Evolutionary conservation across 2,888 invertebrate species (phyloP).

Genomic region (Lasioglossum marginatum): DNA sequence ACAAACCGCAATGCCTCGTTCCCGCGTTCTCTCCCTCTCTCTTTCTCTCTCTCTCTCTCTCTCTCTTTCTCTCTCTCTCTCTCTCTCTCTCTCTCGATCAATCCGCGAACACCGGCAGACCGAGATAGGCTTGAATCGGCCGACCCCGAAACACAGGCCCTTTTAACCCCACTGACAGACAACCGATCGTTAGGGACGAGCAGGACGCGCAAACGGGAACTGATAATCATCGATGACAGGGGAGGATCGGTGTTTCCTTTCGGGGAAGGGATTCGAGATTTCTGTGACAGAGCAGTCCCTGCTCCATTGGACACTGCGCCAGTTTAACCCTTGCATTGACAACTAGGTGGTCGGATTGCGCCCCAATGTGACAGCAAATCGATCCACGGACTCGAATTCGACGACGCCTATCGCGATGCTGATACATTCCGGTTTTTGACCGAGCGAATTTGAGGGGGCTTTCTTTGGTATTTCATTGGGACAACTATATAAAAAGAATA

Average conservation of each 20-base stretch:
- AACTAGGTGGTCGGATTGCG: constrained; percentile 3
- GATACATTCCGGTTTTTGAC: neutral
- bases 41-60: no score
- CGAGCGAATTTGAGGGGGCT: neutral
- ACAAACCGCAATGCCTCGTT: constrained; percentile 65
- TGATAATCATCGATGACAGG: constrained; percentile 29
- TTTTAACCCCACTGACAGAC: constrained; percentile 45
- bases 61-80: neutral
- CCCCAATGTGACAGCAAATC: constrained; percentile 13
- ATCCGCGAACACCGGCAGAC: constrained; percentile 52
- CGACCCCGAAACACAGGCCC: constrained; percentile 23
- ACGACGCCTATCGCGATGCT: neutral
- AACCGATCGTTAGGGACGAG: constrained; percentile 34
- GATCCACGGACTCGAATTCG: neutral
- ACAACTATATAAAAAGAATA: no score
- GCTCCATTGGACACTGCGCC: neutral
- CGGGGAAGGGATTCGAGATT: neutral
- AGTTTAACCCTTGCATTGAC: constrained; percentile 15
- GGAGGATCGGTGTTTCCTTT: neutral
- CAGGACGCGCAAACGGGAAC: constrained; percentile 3
- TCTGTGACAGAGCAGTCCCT: constrained; percentile 11
- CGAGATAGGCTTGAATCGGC: constrained; percentile 28
- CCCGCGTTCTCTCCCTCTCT: neutral
- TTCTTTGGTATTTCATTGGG: neutral
- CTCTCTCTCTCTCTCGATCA: constrained; percentile 63